Percentiles rank a stretch among this genome's conserved stretches.
Conservation (phyloP, 2,888 invertebrate species). For the Lordiphosa fenestrarum region DNA sequence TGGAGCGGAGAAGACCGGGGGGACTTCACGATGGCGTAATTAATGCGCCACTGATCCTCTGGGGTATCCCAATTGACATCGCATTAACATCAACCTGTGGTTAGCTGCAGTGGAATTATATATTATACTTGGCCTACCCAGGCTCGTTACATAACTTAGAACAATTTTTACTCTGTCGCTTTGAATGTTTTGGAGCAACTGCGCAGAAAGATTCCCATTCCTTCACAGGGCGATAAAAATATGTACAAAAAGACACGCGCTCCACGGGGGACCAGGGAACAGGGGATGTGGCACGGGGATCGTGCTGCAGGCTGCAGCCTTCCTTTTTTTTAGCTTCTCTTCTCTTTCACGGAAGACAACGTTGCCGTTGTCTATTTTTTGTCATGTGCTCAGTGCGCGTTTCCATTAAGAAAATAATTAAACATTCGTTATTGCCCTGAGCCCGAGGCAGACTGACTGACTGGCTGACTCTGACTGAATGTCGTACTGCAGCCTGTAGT, state of each 20-base stretch:
- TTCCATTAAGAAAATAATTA: constrained; percentile 76
- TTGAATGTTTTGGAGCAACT: constrained; percentile 49
- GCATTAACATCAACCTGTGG: constrained; percentile 73
- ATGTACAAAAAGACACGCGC: constrained; percentile 63
- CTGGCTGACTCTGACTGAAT: constrained; percentile 27
- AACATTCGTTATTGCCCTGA: constrained; percentile 54
- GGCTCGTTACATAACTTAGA: constrained; percentile 31
- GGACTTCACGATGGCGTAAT: constrained; percentile 42
- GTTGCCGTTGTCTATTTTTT: constrained; percentile 45
- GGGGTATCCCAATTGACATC: constrained; percentile 72
- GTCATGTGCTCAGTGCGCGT: constrained; percentile 62
- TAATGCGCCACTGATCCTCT: constrained; percentile 66
- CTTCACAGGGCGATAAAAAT: constrained; percentile 23
- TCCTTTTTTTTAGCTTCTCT: constrained; percentile 32
- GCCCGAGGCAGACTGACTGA: constrained; percentile 19
- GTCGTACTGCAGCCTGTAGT: constrained; percentile 31
- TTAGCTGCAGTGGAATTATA: constrained; percentile 24
- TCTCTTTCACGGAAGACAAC: constrained; percentile 60
- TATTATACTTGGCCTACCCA: constrained; percentile 10
- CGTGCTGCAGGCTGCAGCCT: constrained; percentile 21
- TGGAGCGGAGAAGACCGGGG: constrained; percentile 13
- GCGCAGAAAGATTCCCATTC: constrained; percentile 36
- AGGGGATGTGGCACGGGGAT: constrained; percentile 30
- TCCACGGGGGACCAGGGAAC: constrained; percentile 46
- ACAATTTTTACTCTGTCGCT: constrained; percentile 14